Conservation (phyloP, 1,140 invertebrate genomes). For the Archegozetes longisetosus region DNA sequence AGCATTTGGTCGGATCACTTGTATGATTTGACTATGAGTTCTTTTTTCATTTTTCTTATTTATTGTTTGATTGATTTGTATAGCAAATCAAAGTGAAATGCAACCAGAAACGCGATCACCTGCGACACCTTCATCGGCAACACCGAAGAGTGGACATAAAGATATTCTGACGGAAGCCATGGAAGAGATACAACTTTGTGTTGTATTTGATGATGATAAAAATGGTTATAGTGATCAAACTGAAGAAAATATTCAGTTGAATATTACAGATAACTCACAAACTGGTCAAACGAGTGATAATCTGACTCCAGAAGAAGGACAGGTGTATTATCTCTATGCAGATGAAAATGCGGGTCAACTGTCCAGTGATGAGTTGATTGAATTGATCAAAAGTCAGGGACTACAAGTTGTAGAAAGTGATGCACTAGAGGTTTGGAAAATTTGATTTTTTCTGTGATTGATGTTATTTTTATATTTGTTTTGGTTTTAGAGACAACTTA, state of each 20-base stretch:
- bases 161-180: not conserved
- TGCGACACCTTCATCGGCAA: not conserved
- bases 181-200: not conserved
- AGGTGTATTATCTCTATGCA: not conserved
- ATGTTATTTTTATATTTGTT: too few relatives aligned
- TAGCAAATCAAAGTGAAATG: too few relatives aligned
- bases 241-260: not conserved
- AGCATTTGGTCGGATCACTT: too few relatives aligned
- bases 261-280: not conserved
- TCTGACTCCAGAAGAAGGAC: too few relatives aligned
- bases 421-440: too few relatives aligned
- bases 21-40: too few relatives aligned
- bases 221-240: not conserved
- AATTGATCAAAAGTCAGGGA: not conserved
- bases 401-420: not conserved
- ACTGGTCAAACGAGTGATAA: not conserved
- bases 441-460: too few relatives aligned
- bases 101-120: too few relatives aligned
- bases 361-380: not conserved
- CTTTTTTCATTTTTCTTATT: too few relatives aligned
- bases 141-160: not conserved
- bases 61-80: too few relatives aligned
- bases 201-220: not conserved
- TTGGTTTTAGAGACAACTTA: too few relatives aligned
- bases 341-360: not conserved